These are phyloP conservation scores for Pseudochromis fuscus DNA, from an alignment of 2,797 vertebrate species.

Conservation along the genomic window DNA sequence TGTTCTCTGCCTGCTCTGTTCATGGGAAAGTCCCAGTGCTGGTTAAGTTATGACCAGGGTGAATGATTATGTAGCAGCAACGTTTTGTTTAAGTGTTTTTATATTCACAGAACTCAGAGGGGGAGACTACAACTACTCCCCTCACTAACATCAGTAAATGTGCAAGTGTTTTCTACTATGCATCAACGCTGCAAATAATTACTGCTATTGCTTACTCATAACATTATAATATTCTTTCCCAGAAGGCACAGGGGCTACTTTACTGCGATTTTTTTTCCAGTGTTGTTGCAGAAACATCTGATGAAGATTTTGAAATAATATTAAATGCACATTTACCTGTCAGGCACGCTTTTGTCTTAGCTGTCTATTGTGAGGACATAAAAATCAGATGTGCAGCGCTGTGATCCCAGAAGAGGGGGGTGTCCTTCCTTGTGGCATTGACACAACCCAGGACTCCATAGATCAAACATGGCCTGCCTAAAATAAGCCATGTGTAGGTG, in stretches of 20 bases:
- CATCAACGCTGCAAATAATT: conserved; percentile 14
- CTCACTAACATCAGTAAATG: conserved; percentile 32
- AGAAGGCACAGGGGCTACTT: conserved; percentile 5
- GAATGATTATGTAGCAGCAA: conserved; percentile 65
- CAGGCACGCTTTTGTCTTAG: conserved; percentile 17
- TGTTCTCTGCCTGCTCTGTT: conserved; percentile 69
- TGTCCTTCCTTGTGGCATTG: conserved; percentile 80
- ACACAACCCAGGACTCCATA: conserved; percentile 80
- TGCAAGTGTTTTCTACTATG: conserved; percentile 11
- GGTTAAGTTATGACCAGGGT: conserved; percentile 69
- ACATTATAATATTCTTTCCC: conserved; percentile 17
- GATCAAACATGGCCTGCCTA: conserved; percentile 78
- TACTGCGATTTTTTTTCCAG: conserved; percentile 3
- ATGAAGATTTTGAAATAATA: conserved; percentile 34
- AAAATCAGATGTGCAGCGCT: conserved; percentile 61
- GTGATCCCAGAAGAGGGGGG: conserved; percentile 65
- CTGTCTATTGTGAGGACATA: conserved; percentile 45
- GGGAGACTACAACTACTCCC: conserved; percentile 30
- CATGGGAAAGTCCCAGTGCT: conserved; percentile 80
- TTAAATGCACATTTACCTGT: conserved; percentile 10
- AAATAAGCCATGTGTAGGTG: conserved; percentile 77
- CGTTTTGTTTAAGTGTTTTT: conserved; percentile 41
- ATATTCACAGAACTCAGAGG: conserved; percentile 41
- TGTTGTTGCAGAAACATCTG: conserved; percentile 31
- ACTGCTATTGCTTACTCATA: conserved; percentile 17